Evolutionary conservation across 2,797 vertebrate species (phyloP).

Genomic region (Melanotaenia pygmaea): DNA sequence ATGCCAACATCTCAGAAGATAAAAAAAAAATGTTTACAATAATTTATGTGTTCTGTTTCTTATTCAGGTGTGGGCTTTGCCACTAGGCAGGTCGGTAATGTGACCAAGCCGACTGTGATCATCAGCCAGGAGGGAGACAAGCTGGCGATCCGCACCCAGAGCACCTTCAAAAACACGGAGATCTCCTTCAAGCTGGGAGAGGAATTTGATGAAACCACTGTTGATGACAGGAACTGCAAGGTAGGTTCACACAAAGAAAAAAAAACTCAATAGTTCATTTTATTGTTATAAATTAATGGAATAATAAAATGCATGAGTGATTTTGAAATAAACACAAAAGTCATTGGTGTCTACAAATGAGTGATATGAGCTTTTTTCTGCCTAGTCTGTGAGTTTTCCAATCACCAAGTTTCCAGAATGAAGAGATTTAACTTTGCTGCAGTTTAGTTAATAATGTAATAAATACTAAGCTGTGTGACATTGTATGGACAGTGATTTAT

Average conservation of each 20-base stretch:
- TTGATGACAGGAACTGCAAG: conserved; percentile 92
- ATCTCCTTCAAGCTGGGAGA: conserved; percentile 92
- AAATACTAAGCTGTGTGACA: too few relatives aligned
- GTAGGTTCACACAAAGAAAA: conserved; percentile 73
- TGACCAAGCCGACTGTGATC: conserved; percentile 92
- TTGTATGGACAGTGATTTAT: too few relatives aligned
- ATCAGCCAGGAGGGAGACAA: conserved; percentile 91
- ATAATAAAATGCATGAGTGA: not conserved
- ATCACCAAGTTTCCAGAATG: too few relatives aligned
- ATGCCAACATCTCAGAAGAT: not conserved
- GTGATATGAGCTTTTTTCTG: not conserved
- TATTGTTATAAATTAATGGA: not conserved
- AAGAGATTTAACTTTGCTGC: too few relatives aligned
- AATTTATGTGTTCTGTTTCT: not conserved
- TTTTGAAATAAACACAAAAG: not conserved
- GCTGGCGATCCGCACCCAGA: conserved; percentile 87
- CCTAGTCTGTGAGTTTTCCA: too few relatives aligned
- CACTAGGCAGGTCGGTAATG: conserved; percentile 91
- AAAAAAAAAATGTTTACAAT: not conserved
- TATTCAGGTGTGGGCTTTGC: conserved; percentile 90
- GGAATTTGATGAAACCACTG: conserved; percentile 92
- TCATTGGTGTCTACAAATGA: not conserved
- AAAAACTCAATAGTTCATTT: not conserved
- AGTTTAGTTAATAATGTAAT: too few relatives aligned
- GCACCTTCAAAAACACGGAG: conserved; percentile 93